Base-by-base conservation (phyloP, 2,888 invertebrate genomes). In the Xanthorhoe spadicearia region DNA sequence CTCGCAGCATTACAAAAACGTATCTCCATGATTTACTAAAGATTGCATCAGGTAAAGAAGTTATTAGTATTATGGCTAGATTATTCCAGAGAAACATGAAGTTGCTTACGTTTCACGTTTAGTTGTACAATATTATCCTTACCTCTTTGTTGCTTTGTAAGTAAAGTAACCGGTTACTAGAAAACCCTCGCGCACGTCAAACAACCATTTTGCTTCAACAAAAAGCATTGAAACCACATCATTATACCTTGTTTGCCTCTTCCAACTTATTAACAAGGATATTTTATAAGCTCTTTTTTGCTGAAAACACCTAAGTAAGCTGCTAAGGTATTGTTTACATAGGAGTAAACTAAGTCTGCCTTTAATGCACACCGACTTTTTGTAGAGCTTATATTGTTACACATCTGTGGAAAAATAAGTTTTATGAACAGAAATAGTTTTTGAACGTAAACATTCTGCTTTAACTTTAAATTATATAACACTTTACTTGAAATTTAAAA, bases 201-300 rank as follows among this genome's bases (percentile, higher is more conserved):
- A 66, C 57, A 38, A 43, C 28, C 61, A 54, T 63, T 51, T 62
- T 62, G 23, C 57, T 55, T 9, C 35, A 57, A 64, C 68, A 68
- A 64, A 64, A 64, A 61, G 50, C 68, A 32, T 55, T 19, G 56
- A 64, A 48, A 64, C 68, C 68, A 43, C 68, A 61, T 68, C 64
- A 51, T 68, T 68, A 68, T 61, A 55, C 50, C 55, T 50, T 66
- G 66, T 68, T 61, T 54, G 60, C 32, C n/a, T 59, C 52, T 60
- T 59, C 48, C 63, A 60, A 52, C 63, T 67, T 67, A 67, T 63
- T 67, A 67, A 38, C 48, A 52, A 60, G 67, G 60, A 52, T 67
- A 60, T 67, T 67, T 59, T 46, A 66, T 59, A 63, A 67, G 67
- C 67, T 56, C 10, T 46, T 64, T 64, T 64, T 57, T 66, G 55